Evolutionary conservation across 2,888 invertebrate genomes (phyloP), one percentile per base, ranked within the genome.

Genomic region (Lepidochitona cinerea): DNA sequence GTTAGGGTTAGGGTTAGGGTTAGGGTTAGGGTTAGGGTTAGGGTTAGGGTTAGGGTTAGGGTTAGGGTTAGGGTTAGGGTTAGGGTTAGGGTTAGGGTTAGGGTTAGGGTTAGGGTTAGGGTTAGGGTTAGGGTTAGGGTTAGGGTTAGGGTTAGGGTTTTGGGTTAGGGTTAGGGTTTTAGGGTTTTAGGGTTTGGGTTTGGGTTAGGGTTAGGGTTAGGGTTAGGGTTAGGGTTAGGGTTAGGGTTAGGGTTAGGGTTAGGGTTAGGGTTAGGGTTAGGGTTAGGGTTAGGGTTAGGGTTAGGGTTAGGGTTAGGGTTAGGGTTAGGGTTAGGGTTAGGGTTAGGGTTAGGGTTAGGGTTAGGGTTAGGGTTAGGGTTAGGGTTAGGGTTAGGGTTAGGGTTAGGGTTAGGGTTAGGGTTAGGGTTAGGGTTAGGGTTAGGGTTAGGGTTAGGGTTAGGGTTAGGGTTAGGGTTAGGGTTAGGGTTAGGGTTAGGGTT

Each of bases 251-350:
- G 73, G 72, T 68, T 66, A 26, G 71, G 75, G 75, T 68, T 74
- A 36, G 74, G 70, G 71, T 67, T 74, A 59, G 72, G 71, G 68
- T 74, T 75, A 65, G 73, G 73, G 72, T 74, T 74, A 33, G 75
- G 75, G 72, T 74, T 75, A 49, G 73, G 74, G 76, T 79, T 80
- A 76, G 78, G 80, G 79, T 77, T 75, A 74, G 77, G 77, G 75
- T 76, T 78, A 68, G 77, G 77, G 72, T 74, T 75, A 35, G 75
- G 77, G 71, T 76, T 75, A 66, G 79, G 79, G 78, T 81, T 82
- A 75, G 81, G 81, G 80, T 78, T 76, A 74, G 77, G 77, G 75
- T 80, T 81, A 72, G 80, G 80, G 77, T 80, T 80, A 71, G 81
- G 81, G 74, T 78, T 76, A 72, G 77, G 77, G 75, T 75, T 78